Percentiles rank a stretch among this genome's conserved stretches.
Conservation (phyloP, 2,888 invertebrate genomes). For the Orthosia gracilis region DNA sequence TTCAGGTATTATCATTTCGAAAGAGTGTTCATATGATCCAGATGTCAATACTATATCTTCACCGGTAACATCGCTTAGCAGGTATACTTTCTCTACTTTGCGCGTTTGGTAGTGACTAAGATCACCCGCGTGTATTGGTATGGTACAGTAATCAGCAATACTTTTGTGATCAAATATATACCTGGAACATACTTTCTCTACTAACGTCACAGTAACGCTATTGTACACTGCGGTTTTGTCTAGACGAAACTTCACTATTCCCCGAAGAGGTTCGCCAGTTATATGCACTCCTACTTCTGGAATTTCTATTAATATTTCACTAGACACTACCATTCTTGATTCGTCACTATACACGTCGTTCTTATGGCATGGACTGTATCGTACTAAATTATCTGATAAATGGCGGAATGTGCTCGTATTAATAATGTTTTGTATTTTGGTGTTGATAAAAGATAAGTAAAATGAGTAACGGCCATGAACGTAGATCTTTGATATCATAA, state of each 20-base stretch:
- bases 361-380: not conserved
- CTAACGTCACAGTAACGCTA: slow-evolving; percentile 58
- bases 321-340: slow-evolving; percentile 63
- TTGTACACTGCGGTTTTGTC: slow-evolving; percentile 58
- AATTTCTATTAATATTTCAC: slow-evolving; percentile 66
- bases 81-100: slow-evolving; percentile 16
- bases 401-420: not conserved
- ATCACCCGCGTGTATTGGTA: not conserved
- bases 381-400: slow-evolving; percentile 49
- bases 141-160: slow-evolving; percentile 32
- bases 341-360: slow-evolving; percentile 7
- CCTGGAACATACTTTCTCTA: slow-evolving; percentile 60
- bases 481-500: not conserved
- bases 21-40: slow-evolving; percentile 28
- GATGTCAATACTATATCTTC: slow-evolving; percentile 3
- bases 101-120: slow-evolving; percentile 17
- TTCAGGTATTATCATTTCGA: slow-evolving; percentile 39
- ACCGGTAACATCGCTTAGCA: not conserved
- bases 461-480: slow-evolving; percentile 1
- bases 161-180: slow-evolving; percentile 20
- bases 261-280: slow-evolving; percentile 62
- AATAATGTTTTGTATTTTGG: slow-evolving; percentile 13
- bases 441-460: slow-evolving; percentile 36
- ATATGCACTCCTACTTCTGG: slow-evolving; percentile 52
- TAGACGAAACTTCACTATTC: slow-evolving; percentile 63